Evolutionary conservation across 2,113 vertebrate genomes (phyloP), one percentile per base, ranked within the genome.

Genomic region (Chlamydotis undulata): DNA sequence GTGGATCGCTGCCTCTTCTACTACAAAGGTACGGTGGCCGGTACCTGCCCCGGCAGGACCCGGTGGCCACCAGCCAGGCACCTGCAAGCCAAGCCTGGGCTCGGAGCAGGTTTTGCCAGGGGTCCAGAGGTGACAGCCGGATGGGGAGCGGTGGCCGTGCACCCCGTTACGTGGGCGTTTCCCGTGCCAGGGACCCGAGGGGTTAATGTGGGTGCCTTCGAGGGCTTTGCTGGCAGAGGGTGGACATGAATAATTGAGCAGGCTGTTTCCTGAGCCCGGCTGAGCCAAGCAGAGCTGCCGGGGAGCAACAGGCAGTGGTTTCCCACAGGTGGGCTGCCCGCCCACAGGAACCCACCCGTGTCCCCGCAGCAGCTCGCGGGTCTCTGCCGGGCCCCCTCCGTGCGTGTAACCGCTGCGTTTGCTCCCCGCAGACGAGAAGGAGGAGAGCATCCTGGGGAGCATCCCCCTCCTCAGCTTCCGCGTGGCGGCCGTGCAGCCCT

Each of bases 1-100:
- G 98, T 99, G 56, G 99, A 99, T 94, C 98, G 99, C 87, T 99
- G 99, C 97, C 99, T 99, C 71, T 99, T 99, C 97, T 99, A 99
- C 97, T 99, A 99, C 89, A 99, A 99, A 99, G 99, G 99, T 99
- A 90, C 64, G 8, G 41, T 64, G 65, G 19, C 1, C 2, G 19
- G 26, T 3, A 2, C 60, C 49, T 4, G 0, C 18, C 8, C 39
- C 0, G 1, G 25, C 6, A 33, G 9, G 26, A 14, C 41, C 45
- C 16, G 1, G 35, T 19, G 61, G 19, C 70, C 53, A 12, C 47
- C 77, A 29, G 37, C 68, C 1, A 2, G 19, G 4, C 3, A 25
- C 28, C 19, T 9, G 12, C 5, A 1, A 1, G 50, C 41, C 9
- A 21, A 7, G 7, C 29, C 13, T 0, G 29, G 0, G 4, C 89